Percentiles rank a stretch among this genome's conserved stretches.
phyloP scores from a whole-genome alignment of 2,888 invertebrate species.

The Hypolimnas misippus region DNA sequence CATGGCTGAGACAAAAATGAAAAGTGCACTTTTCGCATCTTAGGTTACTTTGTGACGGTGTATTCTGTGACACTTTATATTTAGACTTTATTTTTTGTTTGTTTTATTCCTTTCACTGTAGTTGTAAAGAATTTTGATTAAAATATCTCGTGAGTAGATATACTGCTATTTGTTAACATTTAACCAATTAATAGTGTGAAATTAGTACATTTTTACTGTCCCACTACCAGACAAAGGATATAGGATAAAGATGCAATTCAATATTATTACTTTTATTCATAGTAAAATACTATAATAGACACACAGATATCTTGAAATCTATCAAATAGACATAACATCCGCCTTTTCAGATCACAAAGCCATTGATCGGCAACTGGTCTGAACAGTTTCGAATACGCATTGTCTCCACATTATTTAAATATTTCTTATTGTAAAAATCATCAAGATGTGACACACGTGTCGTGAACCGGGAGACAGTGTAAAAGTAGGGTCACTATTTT shows the following conservation, averaged over 20 bases:
- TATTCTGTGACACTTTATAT: conserved; percentile 25
- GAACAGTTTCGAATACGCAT: conserved; percentile 20
- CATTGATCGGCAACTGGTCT: conserved; percentile 19
- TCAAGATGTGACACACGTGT: conserved; percentile 35
- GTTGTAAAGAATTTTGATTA: not conserved
- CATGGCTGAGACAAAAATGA: conserved; percentile 35
- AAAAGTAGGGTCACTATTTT: conserved; percentile 6
- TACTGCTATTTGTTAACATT: too few relatives aligned
- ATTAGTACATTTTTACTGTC: too few relatives aligned
- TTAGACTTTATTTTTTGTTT: conserved; percentile 7
- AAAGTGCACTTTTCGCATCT: conserved; percentile 33
- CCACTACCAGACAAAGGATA: too few relatives aligned
- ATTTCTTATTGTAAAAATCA: too few relatives aligned
- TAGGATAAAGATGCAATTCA: too few relatives aligned
- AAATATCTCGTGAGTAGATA: not conserved
- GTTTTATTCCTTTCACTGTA: not conserved
- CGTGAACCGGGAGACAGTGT: conserved; percentile 15
- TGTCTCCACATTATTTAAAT: conserved; percentile 35
- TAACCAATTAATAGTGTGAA: too few relatives aligned
- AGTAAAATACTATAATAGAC: not conserved
- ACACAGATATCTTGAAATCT: not conserved
- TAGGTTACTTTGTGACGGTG: conserved; percentile 22
- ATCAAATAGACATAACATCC: conserved; percentile 21
- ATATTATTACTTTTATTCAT: too few relatives aligned
- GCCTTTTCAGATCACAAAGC: conserved; percentile 25